Percentiles rank a stretch among this genome's conserved stretches.
Evolutionary conservation across 2,113 vertebrate species (phyloP).

Genomic region (Fukomys damarensis): DNA sequence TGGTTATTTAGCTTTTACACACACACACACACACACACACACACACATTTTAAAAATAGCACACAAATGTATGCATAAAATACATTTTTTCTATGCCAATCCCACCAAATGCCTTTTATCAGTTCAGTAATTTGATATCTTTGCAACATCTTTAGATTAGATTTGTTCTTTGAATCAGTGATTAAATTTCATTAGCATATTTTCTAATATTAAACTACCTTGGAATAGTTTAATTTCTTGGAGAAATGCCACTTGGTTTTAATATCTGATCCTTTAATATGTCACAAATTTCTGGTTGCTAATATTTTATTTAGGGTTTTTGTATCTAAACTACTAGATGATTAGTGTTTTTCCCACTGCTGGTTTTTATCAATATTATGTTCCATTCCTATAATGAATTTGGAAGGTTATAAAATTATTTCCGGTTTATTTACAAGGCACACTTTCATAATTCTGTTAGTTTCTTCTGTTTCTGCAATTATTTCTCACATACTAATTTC

Average conservation of each 20-base stretch:
- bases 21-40: not conserved
- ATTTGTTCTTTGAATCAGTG: conserved; percentile 25
- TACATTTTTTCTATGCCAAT: not conserved
- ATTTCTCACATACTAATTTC: not conserved
- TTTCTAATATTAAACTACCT: not conserved
- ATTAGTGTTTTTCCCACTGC: not conserved
- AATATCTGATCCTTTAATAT: not conserved
- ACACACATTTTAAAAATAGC: not conserved
- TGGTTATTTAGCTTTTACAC: not conserved
- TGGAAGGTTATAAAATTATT: conserved; percentile 10
- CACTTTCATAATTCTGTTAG: not conserved
- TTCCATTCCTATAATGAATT: not conserved
- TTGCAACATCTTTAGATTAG: not conserved
- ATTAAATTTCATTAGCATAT: not conserved
- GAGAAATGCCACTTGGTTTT: not conserved
- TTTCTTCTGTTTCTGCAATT: conserved; percentile 47
- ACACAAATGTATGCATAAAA: accelerated
- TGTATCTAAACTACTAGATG: not conserved
- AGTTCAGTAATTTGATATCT: not conserved
- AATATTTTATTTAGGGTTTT: not conserved
- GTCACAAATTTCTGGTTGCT: not conserved
- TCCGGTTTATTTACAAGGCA: not conserved
- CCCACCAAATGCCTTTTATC: not conserved
- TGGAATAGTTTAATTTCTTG: not conserved
- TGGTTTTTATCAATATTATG: not conserved